These are phyloP conservation scores for Sanderia malayensis DNA, from an alignment of 30 jellyfish, hydroid and myxozoan genomes.

Conservation along the genomic window DNA sequence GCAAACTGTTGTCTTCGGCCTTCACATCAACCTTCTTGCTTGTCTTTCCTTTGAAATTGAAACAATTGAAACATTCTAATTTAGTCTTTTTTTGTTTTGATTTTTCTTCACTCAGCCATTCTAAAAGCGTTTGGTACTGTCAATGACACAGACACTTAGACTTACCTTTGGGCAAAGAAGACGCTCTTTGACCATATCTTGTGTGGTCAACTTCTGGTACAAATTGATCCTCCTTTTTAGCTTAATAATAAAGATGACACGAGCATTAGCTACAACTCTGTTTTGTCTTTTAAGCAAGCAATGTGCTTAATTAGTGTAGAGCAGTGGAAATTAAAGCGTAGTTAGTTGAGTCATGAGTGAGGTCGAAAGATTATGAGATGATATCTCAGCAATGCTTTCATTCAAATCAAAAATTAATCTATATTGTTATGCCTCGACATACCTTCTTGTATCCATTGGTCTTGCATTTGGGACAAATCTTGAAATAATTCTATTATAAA, in stretches of 20 bases:
- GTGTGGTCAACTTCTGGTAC: conserved; percentile 70
- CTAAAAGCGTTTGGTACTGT: not conserved
- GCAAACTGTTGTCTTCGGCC: conserved; percentile 19
- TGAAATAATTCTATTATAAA: conserved; percentile 74
- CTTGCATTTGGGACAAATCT: conserved; percentile 98
- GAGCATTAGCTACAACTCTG: not conserved
- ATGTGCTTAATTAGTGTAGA: too few relatives aligned
- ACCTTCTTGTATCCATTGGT: conserved; percentile 97
- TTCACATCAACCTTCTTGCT: conserved; percentile 26
- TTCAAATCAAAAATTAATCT: too few relatives aligned
- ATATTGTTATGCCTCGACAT: too few relatives aligned
- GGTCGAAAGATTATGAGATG: too few relatives aligned
- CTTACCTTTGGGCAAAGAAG: conserved; percentile 6
- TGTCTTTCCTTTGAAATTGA: not conserved
- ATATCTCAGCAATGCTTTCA: too few relatives aligned
- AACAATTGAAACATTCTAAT: too few relatives aligned
- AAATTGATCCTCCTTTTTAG: conserved; percentile 84
- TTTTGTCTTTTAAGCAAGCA: too few relatives aligned
- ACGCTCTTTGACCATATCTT: conserved; percentile 10
- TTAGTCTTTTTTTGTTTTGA: not conserved
- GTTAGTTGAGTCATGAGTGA: too few relatives aligned
- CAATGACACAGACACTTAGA: too few relatives aligned
- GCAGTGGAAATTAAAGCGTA: too few relatives aligned
- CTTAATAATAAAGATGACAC: not conserved
- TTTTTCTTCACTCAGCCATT: not conserved